Evolutionary conservation across 2,888 invertebrate genomes (phyloP), one percentile per base, ranked within the genome.

Genomic region (Cephonodes hylas): DNA sequence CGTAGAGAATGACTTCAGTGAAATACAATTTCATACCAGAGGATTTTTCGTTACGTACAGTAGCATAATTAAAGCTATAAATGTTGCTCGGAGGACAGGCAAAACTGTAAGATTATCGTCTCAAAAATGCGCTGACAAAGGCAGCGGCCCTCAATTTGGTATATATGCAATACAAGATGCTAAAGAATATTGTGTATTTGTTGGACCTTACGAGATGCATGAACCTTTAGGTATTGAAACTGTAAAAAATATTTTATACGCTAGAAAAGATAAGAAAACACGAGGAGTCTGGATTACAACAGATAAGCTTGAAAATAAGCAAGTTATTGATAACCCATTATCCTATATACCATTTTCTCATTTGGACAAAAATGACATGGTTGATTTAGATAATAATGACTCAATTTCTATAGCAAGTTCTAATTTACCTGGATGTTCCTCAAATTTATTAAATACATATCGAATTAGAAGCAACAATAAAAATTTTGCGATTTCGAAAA

Each of bases 41-140:
- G 89, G 93, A 0, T 93, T 93, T 73, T 93, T 93, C 61, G 93
- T 94, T 0, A 93, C 92, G 77, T 81, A 88, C 73, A 92, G 89
- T 62, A 91, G 93, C 72, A 84, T 94, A 67, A 70, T 89, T 48
- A 87, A 86, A 65, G 88, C 93, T 31, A 89, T 93, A 34, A 81
- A 85, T 64, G 88, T 93, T 45, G 92, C 94, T 7, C 83, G 88
- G 62, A 68, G 79, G n/a, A 82, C 86, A 15, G 78, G 82, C 4
- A 91, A 90, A 83, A 94, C 94, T 2, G 89, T 94, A 6, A 79
- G 90, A 64, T 73, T 94, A 58, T 90, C 87, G 42, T 83, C 84
- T 42, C 83, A 86, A 65, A 84, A 82, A 73, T 79, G 81, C 67
- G 66, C 61, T 27, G 79, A 77, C 42, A 72, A 71, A 48, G 67